Evolutionary conservation across 2,888 invertebrate species (phyloP), one percentile per base, ranked within the genome.

Genomic region (Mythimna albipuncta): DNA sequence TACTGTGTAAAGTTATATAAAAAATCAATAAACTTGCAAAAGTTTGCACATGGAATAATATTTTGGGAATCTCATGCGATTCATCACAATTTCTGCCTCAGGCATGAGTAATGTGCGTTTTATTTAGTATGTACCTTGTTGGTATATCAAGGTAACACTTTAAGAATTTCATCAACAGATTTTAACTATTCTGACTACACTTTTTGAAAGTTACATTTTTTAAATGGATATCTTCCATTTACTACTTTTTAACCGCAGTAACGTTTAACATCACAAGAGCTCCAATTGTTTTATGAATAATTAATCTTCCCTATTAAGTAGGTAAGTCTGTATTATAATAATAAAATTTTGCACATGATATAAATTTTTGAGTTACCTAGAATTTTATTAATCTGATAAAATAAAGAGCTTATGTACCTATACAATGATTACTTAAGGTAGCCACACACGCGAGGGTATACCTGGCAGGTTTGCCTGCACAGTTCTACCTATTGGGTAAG

Each of bases 181-280:
- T 72, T 76, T 72, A 72, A 81, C 76, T 82, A 79, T 78, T 82
- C 85, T 82, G 88, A 82, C 89, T 90, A 91, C 89, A 93, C 92
- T 93, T 93, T 93, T 89, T 91, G 90, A 92, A 93, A 93, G 92
- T 92, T 91, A 93, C 90, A 83, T 88, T 90, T 91, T 87, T 91
- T 88, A 81, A 91, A 93, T 92, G 91, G 93, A 85, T 85, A 82
- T 79, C 72, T 75, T 85, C 91, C 92, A 93, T 93, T 92, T 88
- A 89, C 88, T 86, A 81, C 77, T 77, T 72, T 78, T 82, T 58
- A 82, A 85, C 79, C 77, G 74, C 84, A 88, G 87, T 77, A 87
- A 88, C 86, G 87, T 91, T 87, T 81, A 68, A 89, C 87, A 90
- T 88, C 83, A 91, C 89, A 85, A 85, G 70, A 85, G 72, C 73